Evolutionary conservation across 2,888 invertebrate species (phyloP).

Genomic region (Iselma pallidipennis): DNA sequence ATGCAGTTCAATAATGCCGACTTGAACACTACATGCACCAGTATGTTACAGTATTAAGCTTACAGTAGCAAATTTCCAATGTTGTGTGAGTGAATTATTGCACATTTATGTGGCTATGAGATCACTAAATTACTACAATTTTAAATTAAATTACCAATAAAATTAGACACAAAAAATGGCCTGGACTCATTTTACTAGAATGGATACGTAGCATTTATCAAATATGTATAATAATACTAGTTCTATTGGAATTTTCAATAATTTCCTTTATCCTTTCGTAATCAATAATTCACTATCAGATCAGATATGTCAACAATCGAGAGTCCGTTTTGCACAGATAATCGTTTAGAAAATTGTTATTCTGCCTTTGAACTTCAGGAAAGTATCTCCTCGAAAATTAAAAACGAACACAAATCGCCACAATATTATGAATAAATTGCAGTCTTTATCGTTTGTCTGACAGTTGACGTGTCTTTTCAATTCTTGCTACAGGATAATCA

Average conservation of each 20-base stretch:
- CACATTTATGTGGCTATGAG: too few relatives aligned
- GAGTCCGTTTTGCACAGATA: too few relatives aligned
- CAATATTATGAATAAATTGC: background rate
- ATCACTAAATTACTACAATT: too few relatives aligned
- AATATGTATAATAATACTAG: background rate
- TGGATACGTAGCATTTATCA: background rate
- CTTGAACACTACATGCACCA: background rate
- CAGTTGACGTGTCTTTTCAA: too few relatives aligned
- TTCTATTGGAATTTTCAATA: background rate
- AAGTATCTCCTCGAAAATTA: too few relatives aligned
- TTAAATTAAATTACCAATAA: too few relatives aligned
- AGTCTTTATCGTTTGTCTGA: background rate
- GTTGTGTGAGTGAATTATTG: background rate
- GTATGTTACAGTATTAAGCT: background rate
- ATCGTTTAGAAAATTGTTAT: background rate
- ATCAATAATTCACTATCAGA: background rate
- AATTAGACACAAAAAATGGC: too few relatives aligned
- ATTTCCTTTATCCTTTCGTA: background rate
- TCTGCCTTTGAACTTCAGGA: too few relatives aligned
- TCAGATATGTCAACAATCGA: too few relatives aligned
- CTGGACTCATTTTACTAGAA: too few relatives aligned
- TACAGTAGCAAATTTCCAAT: background rate
- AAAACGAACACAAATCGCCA: too few relatives aligned
- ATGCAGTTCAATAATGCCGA: constrained; percentile 20
- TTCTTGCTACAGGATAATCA: too few relatives aligned